Conservation (phyloP, 2,888 invertebrate genomes). For the Mellilla xanthometata region DNA sequence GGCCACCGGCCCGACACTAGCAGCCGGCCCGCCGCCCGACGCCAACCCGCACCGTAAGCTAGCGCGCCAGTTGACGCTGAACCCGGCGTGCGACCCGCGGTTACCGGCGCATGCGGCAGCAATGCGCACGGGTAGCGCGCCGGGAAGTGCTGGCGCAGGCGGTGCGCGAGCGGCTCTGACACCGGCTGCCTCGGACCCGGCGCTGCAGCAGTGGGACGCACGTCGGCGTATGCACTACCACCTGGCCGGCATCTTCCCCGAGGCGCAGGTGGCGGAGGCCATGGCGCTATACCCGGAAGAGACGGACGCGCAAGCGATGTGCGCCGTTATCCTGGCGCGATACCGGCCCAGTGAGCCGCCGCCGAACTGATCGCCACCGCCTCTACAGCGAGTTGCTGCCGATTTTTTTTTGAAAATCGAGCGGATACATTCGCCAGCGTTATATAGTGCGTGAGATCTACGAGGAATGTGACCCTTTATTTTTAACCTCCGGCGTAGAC, state of each 20-base stretch:
- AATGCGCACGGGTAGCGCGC: conserved; percentile 85
- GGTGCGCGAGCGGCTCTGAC: conserved; percentile 56
- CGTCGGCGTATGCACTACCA: conserved; percentile 92
- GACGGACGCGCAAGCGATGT: conserved; percentile 94
- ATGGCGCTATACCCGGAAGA: conserved; percentile 95
- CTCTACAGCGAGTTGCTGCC: conserved; percentile 50
- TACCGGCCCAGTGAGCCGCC: conserved; percentile 76
- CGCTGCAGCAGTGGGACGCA: conserved; percentile 84
- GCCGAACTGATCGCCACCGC: conserved; percentile 41
- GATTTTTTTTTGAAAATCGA: conserved; percentile 61
- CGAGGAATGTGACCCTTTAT: neutral
- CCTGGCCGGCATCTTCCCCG: conserved; percentile 95
- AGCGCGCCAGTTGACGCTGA: conserved; percentile 91
- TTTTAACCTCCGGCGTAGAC: too few species aligned
- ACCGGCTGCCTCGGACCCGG: conserved; percentile 70
- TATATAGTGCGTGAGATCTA: conserved; percentile 2
- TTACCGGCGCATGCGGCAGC: conserved; percentile 82
- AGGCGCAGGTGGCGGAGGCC: conserved; percentile 93
- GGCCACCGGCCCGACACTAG: conserved; percentile 47
- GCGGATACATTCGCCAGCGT: conserved; percentile 47
- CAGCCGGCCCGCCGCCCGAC: conserved; percentile 48
- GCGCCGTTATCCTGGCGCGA: conserved; percentile 91
- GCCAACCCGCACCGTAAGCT: conserved; percentile 90
- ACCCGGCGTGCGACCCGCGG: conserved; percentile 90
- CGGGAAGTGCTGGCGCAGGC: conserved; percentile 73